Evolutionary conservation across 37 sponge, comb jelly and placozoan species (phyloP).

Genomic region (Geodia barretti): DNA sequence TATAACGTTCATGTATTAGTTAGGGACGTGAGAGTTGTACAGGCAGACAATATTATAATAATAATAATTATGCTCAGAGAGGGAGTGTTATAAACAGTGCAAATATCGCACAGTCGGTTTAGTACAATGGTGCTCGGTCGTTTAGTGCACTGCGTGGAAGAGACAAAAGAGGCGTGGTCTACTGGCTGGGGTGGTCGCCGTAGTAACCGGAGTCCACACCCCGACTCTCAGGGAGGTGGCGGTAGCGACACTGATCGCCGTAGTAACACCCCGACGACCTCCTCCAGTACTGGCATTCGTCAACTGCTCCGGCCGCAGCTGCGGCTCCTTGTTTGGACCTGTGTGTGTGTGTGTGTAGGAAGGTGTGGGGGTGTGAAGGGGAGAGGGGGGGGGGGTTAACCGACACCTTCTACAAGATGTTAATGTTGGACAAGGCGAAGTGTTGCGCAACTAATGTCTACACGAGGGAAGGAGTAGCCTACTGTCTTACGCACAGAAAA

Average conservation of each 20-base stretch:
- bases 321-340: constrained; percentile 11
- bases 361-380: neutral
- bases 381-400: neutral
- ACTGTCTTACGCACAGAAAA: neutral
- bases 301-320: too few species aligned
- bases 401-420: too few species aligned
- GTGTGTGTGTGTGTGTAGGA: neutral
- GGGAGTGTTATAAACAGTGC: too few species aligned
- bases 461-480: neutral
- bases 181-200: neutral
- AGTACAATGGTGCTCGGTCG: too few species aligned
- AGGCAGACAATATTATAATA: too few species aligned
- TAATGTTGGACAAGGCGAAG: too few species aligned
- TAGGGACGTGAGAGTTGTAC: too few species aligned
- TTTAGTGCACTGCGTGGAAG: too few species aligned
- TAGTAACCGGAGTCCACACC: constrained; percentile 35
- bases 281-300: constrained; percentile 59
- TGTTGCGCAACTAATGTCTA: neutral
- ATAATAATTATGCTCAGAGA: too few species aligned
- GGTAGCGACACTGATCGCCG: constrained; percentile 50
- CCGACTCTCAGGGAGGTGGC: constrained; percentile 41
- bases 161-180: too few species aligned
- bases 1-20: too few species aligned
- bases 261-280: constrained; percentile 46
- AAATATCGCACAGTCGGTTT: too few species aligned